phyloP scores from a whole-genome alignment of 2,797 vertebrate species.

The Gila robusta region DNA sequence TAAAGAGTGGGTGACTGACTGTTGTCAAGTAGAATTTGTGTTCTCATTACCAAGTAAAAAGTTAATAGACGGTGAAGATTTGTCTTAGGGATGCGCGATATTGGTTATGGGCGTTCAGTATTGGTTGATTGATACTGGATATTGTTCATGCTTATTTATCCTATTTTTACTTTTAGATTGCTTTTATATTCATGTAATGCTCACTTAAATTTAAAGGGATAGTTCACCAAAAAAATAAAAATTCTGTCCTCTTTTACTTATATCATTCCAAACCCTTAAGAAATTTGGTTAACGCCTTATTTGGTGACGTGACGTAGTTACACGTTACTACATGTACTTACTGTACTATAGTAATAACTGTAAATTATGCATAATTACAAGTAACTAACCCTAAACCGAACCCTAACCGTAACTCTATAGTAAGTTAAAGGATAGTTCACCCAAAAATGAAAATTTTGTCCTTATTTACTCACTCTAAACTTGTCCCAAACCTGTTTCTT shows the following conservation, averaged over 20 bases:
- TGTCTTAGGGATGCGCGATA: too few species aligned
- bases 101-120: background rate
- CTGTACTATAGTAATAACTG: too few species aligned
- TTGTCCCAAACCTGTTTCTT: too few species aligned
- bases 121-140: background rate
- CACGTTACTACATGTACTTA: too few species aligned
- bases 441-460: too few species aligned
- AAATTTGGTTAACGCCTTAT: too few species aligned
- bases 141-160: background rate
- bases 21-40: slow-evolving; percentile 36
- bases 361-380: too few species aligned
- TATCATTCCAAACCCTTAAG: background rate
- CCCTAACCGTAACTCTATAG: too few species aligned
- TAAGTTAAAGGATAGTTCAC: too few species aligned
- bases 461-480: too few species aligned
- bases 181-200: background rate
- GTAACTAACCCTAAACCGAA: too few species aligned
- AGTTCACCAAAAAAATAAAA: background rate
- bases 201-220: background rate
- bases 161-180: background rate
- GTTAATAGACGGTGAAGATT: background rate
- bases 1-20: slow-evolving; percentile 35
- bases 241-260: background rate
- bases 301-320: too few species aligned
- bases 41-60: slow-evolving; percentile 1